A percentile compares a stretch with the other conserved stretches of the same genome.
Evolutionary conservation across 2,888 invertebrate genomes (phyloP).

Genomic region (Drosophila nr. medialis): DNA sequence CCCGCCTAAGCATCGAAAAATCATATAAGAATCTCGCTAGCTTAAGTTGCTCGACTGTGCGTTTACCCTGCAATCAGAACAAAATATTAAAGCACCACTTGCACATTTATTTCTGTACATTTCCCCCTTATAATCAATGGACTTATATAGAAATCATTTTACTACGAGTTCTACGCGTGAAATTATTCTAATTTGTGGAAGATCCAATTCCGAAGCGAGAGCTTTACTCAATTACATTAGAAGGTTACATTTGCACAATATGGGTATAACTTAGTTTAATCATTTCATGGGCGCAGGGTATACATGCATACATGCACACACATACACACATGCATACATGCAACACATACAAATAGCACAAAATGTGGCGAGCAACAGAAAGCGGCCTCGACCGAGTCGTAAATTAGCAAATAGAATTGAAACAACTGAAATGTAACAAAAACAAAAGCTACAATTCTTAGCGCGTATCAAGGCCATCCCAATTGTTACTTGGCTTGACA

Average conservation of each 20-base stretch:
- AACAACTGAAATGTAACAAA: slow-evolving; percentile 39
- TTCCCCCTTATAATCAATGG: not conserved
- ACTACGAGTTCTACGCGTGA: not conserved
- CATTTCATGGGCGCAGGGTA: slow-evolving; percentile 10
- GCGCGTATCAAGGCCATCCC: slow-evolving; percentile 61
- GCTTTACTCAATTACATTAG: not conserved
- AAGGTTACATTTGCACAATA: not conserved
- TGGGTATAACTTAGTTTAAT: not conserved
- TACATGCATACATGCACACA: not conserved
- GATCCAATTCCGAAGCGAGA: not conserved
- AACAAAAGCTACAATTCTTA: slow-evolving; percentile 53
- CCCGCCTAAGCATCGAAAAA: slow-evolving; percentile 49
- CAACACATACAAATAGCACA: not conserved
- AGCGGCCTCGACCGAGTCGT: slow-evolving; percentile 42
- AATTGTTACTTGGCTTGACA: slow-evolving; percentile 49
- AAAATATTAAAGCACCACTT: no score
- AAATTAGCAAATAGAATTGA: slow-evolving; percentile 65
- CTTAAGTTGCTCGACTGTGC: not conserved
- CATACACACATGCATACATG: not conserved
- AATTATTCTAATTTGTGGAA: not conserved
- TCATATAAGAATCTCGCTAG: not conserved
- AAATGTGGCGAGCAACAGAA: slow-evolving; percentile 5
- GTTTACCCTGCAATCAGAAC: slow-evolving; percentile 5
- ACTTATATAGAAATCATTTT: not conserved
- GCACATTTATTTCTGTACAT: not conserved